Evolutionary conservation across 2,888 invertebrate genomes (phyloP), one percentile per base, ranked within the genome.

Genomic region (Coleophora deauratella): DNA sequence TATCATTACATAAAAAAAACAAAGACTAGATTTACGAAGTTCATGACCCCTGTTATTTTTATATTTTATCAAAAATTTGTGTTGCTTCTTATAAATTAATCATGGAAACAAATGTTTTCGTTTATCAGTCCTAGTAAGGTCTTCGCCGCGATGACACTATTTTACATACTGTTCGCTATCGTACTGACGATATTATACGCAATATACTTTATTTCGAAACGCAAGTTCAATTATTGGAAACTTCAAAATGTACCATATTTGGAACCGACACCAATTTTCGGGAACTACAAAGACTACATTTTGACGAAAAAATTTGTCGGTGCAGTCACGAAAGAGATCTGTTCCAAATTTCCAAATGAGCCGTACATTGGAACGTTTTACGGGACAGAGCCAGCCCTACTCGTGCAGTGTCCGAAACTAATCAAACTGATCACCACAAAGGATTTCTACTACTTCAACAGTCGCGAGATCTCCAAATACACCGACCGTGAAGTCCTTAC

Each of bases 391-490:
- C 65, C 69, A 0, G 59, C 59, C 0, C 51, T 68, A 2, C 51
- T 72, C 6, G 50, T 66, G 0, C 54, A 58, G 38, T 62, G 65
- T 30, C 70, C 66, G 3, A 60, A 65, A 10, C 43, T 65, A 0
- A 46, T 72, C 7, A 72, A 67, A 38, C 43, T 61, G 0, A 50
- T 72, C 1, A 41, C 59, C 12, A 59, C 64, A 0, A 66, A 66
- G 27, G 66, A 72, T 14, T 70, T 65, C 43, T 57, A 62, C 27
- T 70, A 64, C 42, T 67, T 71, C 43, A 62, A 51, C 39, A 58
- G 68, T 8, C 55, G 76, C 33, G 75, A 74, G 40, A 36, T 66
- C 0, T 44, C 66, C 0, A 50, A 59, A 0, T 62, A 72, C 37
- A 43, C 49, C 0, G 30, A 54, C 9, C 52, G 45, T 2, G 76